Percentiles rank a stretch among this genome's conserved stretches.
Conservation (phyloP, 1,140 invertebrate species). For the Nixonia krombeini region DNA sequence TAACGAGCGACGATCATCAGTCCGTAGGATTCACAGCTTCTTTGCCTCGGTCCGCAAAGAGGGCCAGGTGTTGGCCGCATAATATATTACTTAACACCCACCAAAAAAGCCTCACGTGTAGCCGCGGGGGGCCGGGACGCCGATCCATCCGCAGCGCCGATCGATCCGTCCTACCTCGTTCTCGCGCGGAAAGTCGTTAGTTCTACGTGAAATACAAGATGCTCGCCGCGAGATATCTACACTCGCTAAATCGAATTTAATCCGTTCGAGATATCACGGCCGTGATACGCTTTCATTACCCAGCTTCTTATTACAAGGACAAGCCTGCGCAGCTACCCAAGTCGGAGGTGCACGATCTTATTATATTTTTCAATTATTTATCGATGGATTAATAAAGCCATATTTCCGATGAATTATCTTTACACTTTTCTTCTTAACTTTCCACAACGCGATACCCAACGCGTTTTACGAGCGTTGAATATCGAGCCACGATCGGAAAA, state of each 20-base stretch:
- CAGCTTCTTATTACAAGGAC: neutral
- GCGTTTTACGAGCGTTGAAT: too few species aligned
- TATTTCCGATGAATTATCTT: too few species aligned
- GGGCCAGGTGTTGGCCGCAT: slow-evolving; percentile 59
- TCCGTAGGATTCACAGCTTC: slow-evolving; percentile 45
- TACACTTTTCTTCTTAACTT: too few species aligned
- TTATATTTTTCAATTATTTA: too few species aligned
- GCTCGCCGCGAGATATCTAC: slow-evolving; percentile 8
- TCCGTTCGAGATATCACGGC: too few species aligned
- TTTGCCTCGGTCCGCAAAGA: slow-evolving; percentile 45
- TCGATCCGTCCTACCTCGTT: slow-evolving; percentile 43
- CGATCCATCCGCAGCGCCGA: slow-evolving; percentile 53
- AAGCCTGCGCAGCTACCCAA: too few species aligned
- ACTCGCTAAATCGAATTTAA: slow-evolving; percentile 17
- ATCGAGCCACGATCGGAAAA: too few species aligned
- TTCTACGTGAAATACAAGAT: slow-evolving; percentile 23
- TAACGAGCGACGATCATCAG: slow-evolving; percentile 54
- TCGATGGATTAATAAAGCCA: too few species aligned
- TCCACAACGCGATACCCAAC: too few species aligned
- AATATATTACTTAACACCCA: slow-evolving; percentile 66
- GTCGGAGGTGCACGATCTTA: too few species aligned
- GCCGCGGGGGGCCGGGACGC: slow-evolving; percentile 51
- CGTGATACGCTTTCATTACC: too few species aligned
- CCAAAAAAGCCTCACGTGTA: slow-evolving; percentile 50
- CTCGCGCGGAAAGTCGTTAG: slow-evolving; percentile 32